Base-by-base conservation (phyloP, 2,797 vertebrate genomes). In the Pangasius mekongensis region DNA sequence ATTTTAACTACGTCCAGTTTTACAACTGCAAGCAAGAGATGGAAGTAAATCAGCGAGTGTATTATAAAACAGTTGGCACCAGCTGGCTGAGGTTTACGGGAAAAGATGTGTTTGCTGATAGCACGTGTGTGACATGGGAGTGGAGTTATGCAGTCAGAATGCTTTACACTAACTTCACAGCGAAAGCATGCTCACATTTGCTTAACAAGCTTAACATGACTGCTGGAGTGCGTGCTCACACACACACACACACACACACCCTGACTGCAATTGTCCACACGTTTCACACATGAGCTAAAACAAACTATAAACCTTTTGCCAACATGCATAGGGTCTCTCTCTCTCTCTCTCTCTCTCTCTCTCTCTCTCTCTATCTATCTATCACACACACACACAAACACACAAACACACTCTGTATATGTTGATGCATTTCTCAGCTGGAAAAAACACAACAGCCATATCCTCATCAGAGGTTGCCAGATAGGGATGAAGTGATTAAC, bases 271-370 rank as follows among this genome's bases (percentile, higher is more conserved):
- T 49, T 85, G 82, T 87, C 84, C 80, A 87, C 56, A 81, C 11
- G 11, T 24, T 30, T 54, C 7, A 78, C 39, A 52, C 84, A 85
- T 56, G 84, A 52, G 87, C 89, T 86, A 88, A 90, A 87, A 91
- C 87, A 91, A 90, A 89, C 89, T 87, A 87, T 91, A 91, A 91
- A 87, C n/a, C 49, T 91, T 89, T 88, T 88, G 89, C 56, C 73
- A 76, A 47, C 87, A 83, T 64, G 36, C 7, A 1, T 14, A 62
- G 33, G 0, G 1, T 58, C 18, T 80, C 27, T 20, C 2, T 30
- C n/a, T 78, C 27, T 78, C 76, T 30, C 27, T 30, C 49, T 30
- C 14, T n/a, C 27, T 54, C 49, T 54, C 27, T 78, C n/a, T 54
- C 6, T 54, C 76, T 78, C 6, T 36, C 52, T 33, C 5, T 30